Evolutionary conservation across 2,113 vertebrate species (phyloP), one percentile per base, ranked within the genome.

Genomic region (Craseonycteris thonglongyai): DNA sequence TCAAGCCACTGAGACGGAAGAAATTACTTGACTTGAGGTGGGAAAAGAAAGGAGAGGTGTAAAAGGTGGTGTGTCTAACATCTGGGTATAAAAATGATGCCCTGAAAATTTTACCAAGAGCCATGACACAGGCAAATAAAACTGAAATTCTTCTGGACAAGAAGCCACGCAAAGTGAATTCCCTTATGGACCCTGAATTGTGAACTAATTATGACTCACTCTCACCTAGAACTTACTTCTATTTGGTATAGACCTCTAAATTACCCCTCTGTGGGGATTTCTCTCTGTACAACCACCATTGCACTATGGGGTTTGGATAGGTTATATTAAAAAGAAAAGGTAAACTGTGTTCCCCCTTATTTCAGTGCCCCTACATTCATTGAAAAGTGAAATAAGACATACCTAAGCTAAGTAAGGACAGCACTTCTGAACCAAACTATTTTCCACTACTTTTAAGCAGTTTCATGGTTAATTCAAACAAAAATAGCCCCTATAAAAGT

Each of bases 301-400:
- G 7, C 5, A 6, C 6, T 0, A 69, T 0, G 0, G 56, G 24
- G 38, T 19, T 33, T 3, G 2, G 1, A 35, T 15, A 71, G 63
- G 65, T 19, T 13, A 3, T 42, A 45, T 26, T 12, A 12, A 80
- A 69, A 71, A 66, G 19, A 59, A 24, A 76, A 63, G 14, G n/a
- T 7, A 22, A 30, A 6, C 1, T 15, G 15, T 14, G 28, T 4
- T 59, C 28, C 13, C n/a, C 72, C n/a, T 71, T n/a, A 21, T 30
- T 72, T 59, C 7, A 5, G 51, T 16, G 1, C 13, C 21, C 18
- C 33, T 5, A 13, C 14, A 26, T 26, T 56, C 66, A 51, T 1
- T 3, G 68, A 61, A 61, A 84, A 58, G 21, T 3, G 7, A 28
- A 86, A 40, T 74, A 49, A 49, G 18, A 35, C 28, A 5, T 1